Percentiles rank a stretch among this genome's conserved stretches.
Evolutionary conservation across 2,113 vertebrate species (phyloP).

Genomic region (Rhipidura dahli): DNA sequence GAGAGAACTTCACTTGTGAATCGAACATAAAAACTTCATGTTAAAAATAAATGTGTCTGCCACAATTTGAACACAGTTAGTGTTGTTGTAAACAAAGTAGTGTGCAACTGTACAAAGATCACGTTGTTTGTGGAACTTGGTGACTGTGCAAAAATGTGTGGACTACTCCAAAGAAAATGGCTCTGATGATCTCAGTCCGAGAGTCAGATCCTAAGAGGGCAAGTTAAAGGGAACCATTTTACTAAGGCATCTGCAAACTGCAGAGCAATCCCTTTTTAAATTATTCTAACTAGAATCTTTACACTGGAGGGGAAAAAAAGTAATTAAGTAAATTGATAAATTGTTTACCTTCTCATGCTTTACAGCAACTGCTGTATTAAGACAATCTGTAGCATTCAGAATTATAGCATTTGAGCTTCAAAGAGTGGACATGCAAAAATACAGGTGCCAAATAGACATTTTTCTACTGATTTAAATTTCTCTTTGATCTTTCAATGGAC

Average conservation of each 20-base stretch:
- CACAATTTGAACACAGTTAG: not conserved
- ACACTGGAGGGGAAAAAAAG: not conserved
- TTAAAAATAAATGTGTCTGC: not conserved
- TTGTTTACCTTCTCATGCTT: not conserved
- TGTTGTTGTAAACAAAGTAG: slow-evolving; percentile 1
- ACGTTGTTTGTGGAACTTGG: slow-evolving; percentile 2
- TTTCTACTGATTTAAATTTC: not conserved
- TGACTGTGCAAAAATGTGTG: not conserved
- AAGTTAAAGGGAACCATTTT: not conserved
- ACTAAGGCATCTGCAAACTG: not conserved
- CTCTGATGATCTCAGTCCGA: not conserved
- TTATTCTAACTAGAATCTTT: not conserved
- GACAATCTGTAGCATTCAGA: not conserved
- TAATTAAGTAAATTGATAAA: not conserved
- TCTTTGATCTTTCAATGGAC: not conserved
- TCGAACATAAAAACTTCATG: not conserved
- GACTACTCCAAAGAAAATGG: not conserved
- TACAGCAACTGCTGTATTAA: not conserved
- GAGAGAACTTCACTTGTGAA: not conserved
- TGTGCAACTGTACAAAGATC: not conserved
- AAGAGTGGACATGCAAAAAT: not conserved
- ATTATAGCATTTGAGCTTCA: not conserved
- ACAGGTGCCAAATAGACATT: not conserved
- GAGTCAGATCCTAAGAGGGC: not conserved
- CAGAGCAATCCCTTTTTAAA: not conserved